phyloP scores from a whole-genome alignment of 2,888 invertebrate species.

The Cheilosia scutellata region DNA sequence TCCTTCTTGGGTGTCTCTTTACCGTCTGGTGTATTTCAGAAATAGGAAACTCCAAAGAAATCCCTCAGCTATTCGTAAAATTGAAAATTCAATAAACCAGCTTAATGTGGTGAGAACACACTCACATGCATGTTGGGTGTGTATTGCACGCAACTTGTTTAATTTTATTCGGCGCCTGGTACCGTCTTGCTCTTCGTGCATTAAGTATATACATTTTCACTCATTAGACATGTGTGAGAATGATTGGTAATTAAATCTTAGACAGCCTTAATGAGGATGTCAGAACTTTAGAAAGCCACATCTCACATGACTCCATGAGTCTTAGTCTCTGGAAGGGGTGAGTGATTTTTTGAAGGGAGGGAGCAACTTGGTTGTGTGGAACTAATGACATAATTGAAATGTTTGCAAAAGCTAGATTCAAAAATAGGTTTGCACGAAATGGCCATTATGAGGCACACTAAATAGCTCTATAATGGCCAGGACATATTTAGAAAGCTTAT shows the following conservation, averaged over 20 bases:
- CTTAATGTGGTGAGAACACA: neutral
- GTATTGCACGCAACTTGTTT: constrained; percentile 41
- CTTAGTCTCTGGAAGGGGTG: neutral
- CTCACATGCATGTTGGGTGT: neutral
- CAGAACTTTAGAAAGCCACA: constrained; percentile 24
- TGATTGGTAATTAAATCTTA: constrained; percentile 41
- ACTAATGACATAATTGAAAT: too few species aligned
- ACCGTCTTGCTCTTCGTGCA: constrained; percentile 16
- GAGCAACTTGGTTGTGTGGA: neutral
- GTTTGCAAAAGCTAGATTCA: too few species aligned
- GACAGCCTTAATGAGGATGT: constrained; percentile 43
- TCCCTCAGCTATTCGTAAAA: neutral
- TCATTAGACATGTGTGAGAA: neutral
- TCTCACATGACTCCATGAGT: neutral
- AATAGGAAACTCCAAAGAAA: neutral
- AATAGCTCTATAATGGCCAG: too few species aligned
- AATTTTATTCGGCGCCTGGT: constrained; percentile 35
- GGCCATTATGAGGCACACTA: too few species aligned
- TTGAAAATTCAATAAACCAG: neutral
- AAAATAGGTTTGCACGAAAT: too few species aligned
- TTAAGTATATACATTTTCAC: constrained; percentile 12
- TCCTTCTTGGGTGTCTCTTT: neutral
- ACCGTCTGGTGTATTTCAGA: neutral
- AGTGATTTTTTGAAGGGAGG: too few species aligned
- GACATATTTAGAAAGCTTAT: too few species aligned